Base-by-base conservation (phyloP, 2,113 vertebrate genomes). In the Sylvia atricapilla region DNA sequence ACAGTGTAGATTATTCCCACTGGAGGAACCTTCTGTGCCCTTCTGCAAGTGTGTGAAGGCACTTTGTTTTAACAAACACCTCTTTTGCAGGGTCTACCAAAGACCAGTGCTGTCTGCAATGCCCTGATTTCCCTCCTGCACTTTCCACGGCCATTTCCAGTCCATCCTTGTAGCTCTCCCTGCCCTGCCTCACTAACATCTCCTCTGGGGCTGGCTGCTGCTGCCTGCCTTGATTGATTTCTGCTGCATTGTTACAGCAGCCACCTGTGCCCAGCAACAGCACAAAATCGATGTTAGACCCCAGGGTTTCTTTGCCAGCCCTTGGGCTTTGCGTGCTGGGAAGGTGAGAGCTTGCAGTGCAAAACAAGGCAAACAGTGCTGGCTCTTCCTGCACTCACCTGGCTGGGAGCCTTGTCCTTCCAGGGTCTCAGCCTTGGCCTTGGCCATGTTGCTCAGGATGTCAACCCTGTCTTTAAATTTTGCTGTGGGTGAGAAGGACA, bases 391-490 rank as follows among this genome's bases (percentile, higher is more conserved):
- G 72, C 76, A 88, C 96, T 98, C 98, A 99, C 98, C 98, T 82
- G 92, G 44, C 97, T 98, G 98, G 84, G 97, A 94, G 89, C 91
- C 95, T 97, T 98, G 98, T 75, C 79, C 83, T 47, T 58, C 79
- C 21, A 8, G 19, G 92, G 90, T 39, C 28, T 97, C 97, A 75
- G 74, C 96, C 73, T 98, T 98, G 85, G 74, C 96, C 73, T 98
- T 98, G 85, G 98, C 97, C 87, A 99, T 91, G 93, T 91, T 98
- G 96, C 97, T 98, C 97, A 99, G 95, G 66, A 97, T 96, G 84
- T 98, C 98, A 87, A 98, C 98, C 90, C 98, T 99, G 83, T 99
- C 98, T 96, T 98, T 99, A 96, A 99, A 98, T 97, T 98, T 98
- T 27, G 97, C 99, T 99, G 97, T 62, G 97, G 97, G 97, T 93